Evolutionary conservation across 1,140 invertebrate genomes (phyloP), one percentile per base, ranked within the genome.

Genomic region (Pseudachorutes palmiensis): DNA sequence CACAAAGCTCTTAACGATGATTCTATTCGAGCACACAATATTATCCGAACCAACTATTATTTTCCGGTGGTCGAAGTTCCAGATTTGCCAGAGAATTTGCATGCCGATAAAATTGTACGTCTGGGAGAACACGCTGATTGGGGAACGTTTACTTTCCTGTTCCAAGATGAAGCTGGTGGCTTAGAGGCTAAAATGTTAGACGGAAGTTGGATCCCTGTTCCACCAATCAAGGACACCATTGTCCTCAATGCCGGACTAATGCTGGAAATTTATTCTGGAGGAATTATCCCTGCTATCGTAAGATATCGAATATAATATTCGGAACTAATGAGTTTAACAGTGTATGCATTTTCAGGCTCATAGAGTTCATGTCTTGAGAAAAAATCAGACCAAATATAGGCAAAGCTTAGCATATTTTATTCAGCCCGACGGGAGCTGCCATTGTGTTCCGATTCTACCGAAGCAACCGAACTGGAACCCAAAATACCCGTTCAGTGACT

Each of bases 231-330:
- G 32, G 64, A 69, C 32, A 19, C 67, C 22, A 65, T 72, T 33
- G n/a, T 72, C 1, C 1, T 72, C 2, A 72, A 69, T 24, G 33
- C 28, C 22, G 67, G 64, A 26, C 64, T 65, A 3, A 33, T 72
- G n/a, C 30, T 72, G 49, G 70, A 72, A 45, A 9, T 49, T n/a
- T 69, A 60, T 59, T 66, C 67, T 16, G 66, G 29, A 12, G 70
- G 70, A 29, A 1, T n/a, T 12, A 33, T 66, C 3, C 67, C 51
- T 30, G 70, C 70, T 16, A 57, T 64, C 2, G 66, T 68, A 64
- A 66, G 41, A 12, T 45, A 19, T 45, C 36, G 9, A 45, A 12
- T 45, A 45, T 45, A 12, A 45, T 9, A 12, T 45, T 9, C 19
- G 19, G 9, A 45, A 45, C 9, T 19, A 45, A 45, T 45, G 36